Evolutionary conservation across 2,113 vertebrate species (phyloP), one percentile per base, ranked within the genome.

Genomic region (Lepisosteus oculatus): DNA sequence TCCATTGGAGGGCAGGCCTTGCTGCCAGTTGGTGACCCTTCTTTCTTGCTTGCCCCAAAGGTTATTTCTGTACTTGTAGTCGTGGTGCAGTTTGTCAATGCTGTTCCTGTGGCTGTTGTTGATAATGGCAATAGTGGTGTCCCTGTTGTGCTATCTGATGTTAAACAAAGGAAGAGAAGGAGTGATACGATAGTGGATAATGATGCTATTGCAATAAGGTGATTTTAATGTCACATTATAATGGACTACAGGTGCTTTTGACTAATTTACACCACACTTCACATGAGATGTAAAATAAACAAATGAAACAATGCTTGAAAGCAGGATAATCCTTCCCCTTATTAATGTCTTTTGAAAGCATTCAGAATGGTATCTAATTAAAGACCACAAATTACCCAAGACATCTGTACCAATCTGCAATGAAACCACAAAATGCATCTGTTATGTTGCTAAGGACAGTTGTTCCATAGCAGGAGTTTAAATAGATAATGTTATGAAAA

Each of bases 91-190:
- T n/a, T 77, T 74, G 87, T 85, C 47, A 77, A 78, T 72, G 90
- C 85, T 72, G 85, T 87, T 76, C 85, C 77, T 42, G 83, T 67
- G 44, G 61, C 84, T 0, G 78, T 79, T 0, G 87, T 90, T 61
- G 89, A 86, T 78, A 89, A 85, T 87, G 87, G 88, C 88, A 91
- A 87, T 84, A 92, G 88, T 78, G 89, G 84, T 77, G 89, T 83
- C 79, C 83, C 92, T 70, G 88, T 65, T 75, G 84, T 72, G 69
- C 57, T 68, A 0, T 93, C 94, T 95, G 90, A 63, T 78, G 74
- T 62, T 79, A 65, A 68, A 77, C 78, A 81, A 3, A 3, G 68
- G 51, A 69, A 56, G 9, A 56, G 17, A 69, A 44, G 62, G 9
- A 6, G 62, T 42, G 42, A 65, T 42, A 65, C 42, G 62, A 42